A percentile compares a stretch with the other conserved stretches of the same genome.
phyloP scores from a whole-genome alignment of 2,888 invertebrate genomes.

The Nemotelus nigrinus region DNA sequence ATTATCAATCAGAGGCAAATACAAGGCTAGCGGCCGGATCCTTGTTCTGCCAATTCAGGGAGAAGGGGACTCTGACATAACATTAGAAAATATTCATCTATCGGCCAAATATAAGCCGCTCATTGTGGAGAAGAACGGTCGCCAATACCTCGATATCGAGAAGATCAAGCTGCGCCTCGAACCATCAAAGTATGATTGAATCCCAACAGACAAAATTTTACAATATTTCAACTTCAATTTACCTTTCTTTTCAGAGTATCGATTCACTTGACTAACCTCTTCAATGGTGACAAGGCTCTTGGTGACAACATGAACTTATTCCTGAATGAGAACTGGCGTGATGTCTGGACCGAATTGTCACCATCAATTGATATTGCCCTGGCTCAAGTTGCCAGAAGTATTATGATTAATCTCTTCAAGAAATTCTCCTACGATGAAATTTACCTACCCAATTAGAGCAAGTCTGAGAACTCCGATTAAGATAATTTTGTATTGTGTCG shows the following conservation, averaged over 20 bases:
- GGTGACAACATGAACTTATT: slow-evolving; percentile 55
- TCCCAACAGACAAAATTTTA: slow-evolving; percentile 2
- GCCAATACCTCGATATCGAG: slow-evolving; percentile 48
- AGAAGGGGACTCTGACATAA: slow-evolving; percentile 56
- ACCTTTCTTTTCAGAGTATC: slow-evolving; percentile 52
- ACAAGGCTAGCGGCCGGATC: slow-evolving; percentile 61
- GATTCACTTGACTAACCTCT: slow-evolving; percentile 56
- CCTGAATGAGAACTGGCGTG: slow-evolving; percentile 58
- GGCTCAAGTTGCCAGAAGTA: slow-evolving; percentile 55
- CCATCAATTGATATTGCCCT: slow-evolving; percentile 55
- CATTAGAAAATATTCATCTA: slow-evolving; percentile 53
- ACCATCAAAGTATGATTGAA: slow-evolving; percentile 44
- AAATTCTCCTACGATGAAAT: slow-evolving; percentile 62
- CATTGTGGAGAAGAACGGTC: slow-evolving; percentile 48
- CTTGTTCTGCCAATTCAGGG: slow-evolving; percentile 62
- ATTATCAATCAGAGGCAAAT: slow-evolving; percentile 56
- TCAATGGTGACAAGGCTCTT: slow-evolving; percentile 55
- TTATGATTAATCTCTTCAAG: slow-evolving; percentile 58
- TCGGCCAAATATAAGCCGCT: slow-evolving; percentile 51
- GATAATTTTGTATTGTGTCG: slow-evolving; percentile 5
- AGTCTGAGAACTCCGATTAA: not conserved
- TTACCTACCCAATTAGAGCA: slow-evolving; percentile 44
- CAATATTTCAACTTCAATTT: too few species aligned
- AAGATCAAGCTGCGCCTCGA: slow-evolving; percentile 48
- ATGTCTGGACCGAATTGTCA: slow-evolving; percentile 57